Evolutionary conservation across 1,140 invertebrate genomes (phyloP).

Genomic region (Berghia stephanieae): DNA sequence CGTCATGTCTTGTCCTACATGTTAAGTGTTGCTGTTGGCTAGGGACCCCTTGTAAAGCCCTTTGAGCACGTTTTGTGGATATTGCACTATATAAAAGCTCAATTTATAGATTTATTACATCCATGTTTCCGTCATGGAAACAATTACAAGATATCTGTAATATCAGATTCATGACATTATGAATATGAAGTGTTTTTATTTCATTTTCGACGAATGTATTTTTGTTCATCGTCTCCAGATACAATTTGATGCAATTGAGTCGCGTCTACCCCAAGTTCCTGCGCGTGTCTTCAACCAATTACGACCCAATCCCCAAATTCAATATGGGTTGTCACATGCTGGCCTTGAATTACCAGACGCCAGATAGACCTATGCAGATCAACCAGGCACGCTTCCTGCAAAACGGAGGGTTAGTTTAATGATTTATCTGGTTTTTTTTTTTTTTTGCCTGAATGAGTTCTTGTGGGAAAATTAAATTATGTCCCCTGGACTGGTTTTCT

Average conservation of each 20-base stretch:
- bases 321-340: slow-evolving; percentile 95
- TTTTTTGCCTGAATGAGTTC: not conserved
- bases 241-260: slow-evolving; percentile 68
- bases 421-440: not conserved
- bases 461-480: not conserved
- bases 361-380: slow-evolving; percentile 92
- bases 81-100: no score
- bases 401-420: slow-evolving; percentile 75
- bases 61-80: no score
- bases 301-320: slow-evolving; percentile 93
- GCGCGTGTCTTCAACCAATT: slow-evolving; percentile 94
- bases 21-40: no score
- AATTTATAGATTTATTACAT: no score
- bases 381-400: slow-evolving; percentile 90
- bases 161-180: no score
- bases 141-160: no score
- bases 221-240: slow-evolving; percentile 15
- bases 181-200: no score
- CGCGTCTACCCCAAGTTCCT: slow-evolving; percentile 74
- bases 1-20: no score
- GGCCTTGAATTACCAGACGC: slow-evolving; percentile 96
- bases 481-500: not conserved
- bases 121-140: no score
- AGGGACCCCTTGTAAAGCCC: no score
- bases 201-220: no score